Evolutionary conservation across 1,140 invertebrate species (phyloP), one percentile per base, ranked within the genome.

Genomic region (Agrypnia vestita): DNA sequence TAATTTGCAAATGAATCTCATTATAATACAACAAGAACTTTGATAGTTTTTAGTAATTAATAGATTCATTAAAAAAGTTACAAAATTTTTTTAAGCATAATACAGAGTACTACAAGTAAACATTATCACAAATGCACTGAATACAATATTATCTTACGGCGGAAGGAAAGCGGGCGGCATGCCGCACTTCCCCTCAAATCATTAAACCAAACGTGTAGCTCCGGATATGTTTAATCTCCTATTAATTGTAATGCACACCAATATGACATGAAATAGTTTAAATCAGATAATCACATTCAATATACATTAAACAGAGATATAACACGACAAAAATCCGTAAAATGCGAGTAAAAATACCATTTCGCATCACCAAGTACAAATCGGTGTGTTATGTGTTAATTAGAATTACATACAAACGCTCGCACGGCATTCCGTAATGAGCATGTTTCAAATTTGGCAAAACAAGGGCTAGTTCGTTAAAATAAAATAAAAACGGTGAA

Each of bases 1-100:
- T 74, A 82, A 79, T 74, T 82, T 71, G 81, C 78, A 82, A 82
- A 82, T 69, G 8, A 82, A 78, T 81, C 80, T 81, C 76, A 76
- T 73, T 73, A 78, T 82, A 80, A 82, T 82, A 82, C 81, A 82
- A 78, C 43, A 59, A 47, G 25, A 76, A 61, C 46, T 69, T 55
- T 64, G 43, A 71, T 78, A 47, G 53, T 12, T 67, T 53, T 77
- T 53, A 67, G 46, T 51, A 78, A 72, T 78, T 17, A 72, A 81
- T 73, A 78, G 35, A 78, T 59, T 53, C 43, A 67, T 78, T 78
- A 78, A 44, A 82, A 76, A 82, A 76, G 46, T 61, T 55, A 59
- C 72, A 78, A 78, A 81, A 61, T 64, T 61, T n/a, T n/a, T 73
- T 25, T 75, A 78, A 81, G 61, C 76, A 78, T 67, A 69, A 80